These are phyloP conservation scores for Yasuhikotakia modesta DNA, from an alignment of 2,797 vertebrate species.

Conservation along the genomic window DNA sequence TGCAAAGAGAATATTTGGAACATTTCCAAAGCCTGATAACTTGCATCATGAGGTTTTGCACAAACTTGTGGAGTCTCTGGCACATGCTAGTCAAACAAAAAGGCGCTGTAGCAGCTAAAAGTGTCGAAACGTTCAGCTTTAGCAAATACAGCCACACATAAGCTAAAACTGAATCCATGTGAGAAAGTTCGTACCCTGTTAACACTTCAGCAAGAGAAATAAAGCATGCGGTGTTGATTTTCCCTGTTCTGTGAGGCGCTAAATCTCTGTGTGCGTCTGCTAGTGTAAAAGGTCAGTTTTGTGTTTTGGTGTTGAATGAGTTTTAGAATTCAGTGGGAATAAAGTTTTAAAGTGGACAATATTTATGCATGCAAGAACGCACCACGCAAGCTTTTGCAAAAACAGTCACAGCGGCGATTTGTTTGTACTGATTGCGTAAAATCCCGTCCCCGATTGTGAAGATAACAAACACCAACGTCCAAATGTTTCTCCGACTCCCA, in stretches of 20 bases:
- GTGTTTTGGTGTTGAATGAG: conserved; percentile 3
- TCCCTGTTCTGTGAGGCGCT: not conserved
- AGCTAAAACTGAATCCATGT: conserved; percentile 19
- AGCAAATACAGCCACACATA: not conserved
- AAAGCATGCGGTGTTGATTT: conserved; percentile 22
- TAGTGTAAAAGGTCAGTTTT: not conserved
- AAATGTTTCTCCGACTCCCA: conserved; percentile 4
- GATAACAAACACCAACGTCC: not conserved
- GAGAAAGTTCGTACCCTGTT: conserved; percentile 31
- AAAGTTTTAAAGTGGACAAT: not conserved
- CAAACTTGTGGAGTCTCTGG: not conserved
- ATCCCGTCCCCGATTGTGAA: not conserved
- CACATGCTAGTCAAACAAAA: not conserved
- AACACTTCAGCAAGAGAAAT: conserved; percentile 25
- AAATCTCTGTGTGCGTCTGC: conserved; percentile 9
- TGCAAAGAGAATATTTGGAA: not conserved
- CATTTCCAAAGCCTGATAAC: not conserved
- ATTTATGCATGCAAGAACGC: not conserved
- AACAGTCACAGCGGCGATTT: not conserved
- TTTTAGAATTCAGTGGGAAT: not conserved
- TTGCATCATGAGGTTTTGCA: not conserved
- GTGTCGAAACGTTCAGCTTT: not conserved
- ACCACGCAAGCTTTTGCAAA: conserved; percentile 7
- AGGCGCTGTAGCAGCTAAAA: not conserved
- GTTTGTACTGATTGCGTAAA: conserved; percentile 21